Percentiles rank a stretch among this genome's conserved stretches.
These are phyloP conservation scores for Batillaria attramentaria DNA, from an alignment of 1,140 invertebrate species.

Conservation along the genomic window DNA sequence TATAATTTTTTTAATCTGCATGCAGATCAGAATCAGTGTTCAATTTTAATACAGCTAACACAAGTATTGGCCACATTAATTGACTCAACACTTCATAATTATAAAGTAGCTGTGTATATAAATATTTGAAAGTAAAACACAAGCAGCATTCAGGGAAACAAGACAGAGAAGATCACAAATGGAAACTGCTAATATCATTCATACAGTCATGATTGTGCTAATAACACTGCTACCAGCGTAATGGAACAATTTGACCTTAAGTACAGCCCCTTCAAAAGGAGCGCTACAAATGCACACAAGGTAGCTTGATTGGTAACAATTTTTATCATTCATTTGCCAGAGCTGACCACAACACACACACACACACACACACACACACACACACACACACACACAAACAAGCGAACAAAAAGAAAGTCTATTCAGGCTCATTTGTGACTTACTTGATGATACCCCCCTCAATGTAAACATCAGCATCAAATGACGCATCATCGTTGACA, in stretches of 20 bases:
- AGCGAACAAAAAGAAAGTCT: neutral
- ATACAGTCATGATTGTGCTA: neutral
- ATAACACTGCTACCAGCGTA: neutral
- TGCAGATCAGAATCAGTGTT: too few relatives aligned
- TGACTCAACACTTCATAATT: neutral
- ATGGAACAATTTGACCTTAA: too few relatives aligned
- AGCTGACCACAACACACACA: too few relatives aligned
- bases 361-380: too few relatives aligned
- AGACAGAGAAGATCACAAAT: neutral
- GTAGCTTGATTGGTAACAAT: neutral
- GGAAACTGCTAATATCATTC: neutral
- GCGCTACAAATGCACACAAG: neutral
- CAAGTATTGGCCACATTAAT: too few relatives aligned
- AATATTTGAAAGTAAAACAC: neutral
- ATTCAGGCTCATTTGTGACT: slow-evolving; percentile 71
- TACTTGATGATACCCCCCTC: slow-evolving; percentile 96
- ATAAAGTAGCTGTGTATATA: neutral
- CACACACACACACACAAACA: too few relatives aligned
- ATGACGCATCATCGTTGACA: slow-evolving; percentile 94
- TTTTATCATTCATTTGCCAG: neutral
- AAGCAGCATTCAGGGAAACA: neutral
- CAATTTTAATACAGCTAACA: too few relatives aligned
- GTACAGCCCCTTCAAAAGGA: too few relatives aligned
- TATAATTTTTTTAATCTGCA: too few relatives aligned
- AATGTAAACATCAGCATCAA: slow-evolving; percentile 91